Evolutionary conservation across 2,888 invertebrate genomes (phyloP), one percentile per base, ranked within the genome.

Genomic region (Thelaira solivaga): DNA sequence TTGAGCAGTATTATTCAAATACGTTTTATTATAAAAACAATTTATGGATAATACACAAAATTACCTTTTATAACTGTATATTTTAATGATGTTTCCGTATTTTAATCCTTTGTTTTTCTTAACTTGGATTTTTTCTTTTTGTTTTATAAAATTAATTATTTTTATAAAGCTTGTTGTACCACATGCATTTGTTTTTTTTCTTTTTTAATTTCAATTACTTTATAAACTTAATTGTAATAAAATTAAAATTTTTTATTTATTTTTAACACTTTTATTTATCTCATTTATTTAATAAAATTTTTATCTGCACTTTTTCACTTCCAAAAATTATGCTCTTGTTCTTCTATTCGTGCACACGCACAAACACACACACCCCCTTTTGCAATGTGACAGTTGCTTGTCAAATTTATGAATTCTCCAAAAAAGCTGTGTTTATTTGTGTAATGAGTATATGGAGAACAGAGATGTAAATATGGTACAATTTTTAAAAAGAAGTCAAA

Each of bases 291-390:
- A 76, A 77, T 76, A 80, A 79, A 55, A 77, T 47, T 55, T 62
- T 39, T 45, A 47, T 45, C 43, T 61, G 68, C 29, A 62, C 47
- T 67, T 72, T 62, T 81, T 77, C 62, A 81, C 76, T 81, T 81
- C 74, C 77, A 62, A 81, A 55, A 76, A 43, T 83, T 80, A 13
- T 81, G 76, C 78, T 77, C 82, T 81, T 80, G 53, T 81, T 84
- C n/a, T n/a, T n/a, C 81, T 81, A 81, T 80, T 82, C 81, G 80
- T 76, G 74, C 76, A 81, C 61, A 74, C 76, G 79, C 80, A 80
- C 79, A 83, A 83, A 76, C 81, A 80, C 76, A 78, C 75, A 76
- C 74, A 73, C 26, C 69, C 53, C 43, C 45, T 68, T 77, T 57
- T 18, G 11, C 59, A 53, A 31, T 57, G 45, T 75, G 78, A 79